These are phyloP conservation scores for Patella pellucida DNA, from an alignment of 2,888 invertebrate species.

Conservation along the genomic window DNA sequence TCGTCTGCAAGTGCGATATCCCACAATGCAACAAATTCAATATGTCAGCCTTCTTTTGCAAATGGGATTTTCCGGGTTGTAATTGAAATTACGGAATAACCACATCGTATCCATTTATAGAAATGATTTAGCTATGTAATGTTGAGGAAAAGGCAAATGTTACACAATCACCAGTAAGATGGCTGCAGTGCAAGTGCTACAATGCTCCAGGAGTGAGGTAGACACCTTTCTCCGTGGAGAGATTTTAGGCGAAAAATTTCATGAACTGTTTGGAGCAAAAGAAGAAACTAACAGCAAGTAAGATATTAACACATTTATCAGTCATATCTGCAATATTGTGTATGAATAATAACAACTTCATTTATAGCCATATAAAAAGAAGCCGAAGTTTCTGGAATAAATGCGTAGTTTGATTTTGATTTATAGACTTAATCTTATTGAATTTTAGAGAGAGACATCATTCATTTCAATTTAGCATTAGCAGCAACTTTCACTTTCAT, in stretches of 20 bases:
- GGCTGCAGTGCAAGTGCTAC: slow-evolving; percentile 50
- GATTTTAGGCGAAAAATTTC: slow-evolving; percentile 53
- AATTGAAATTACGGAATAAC: background rate
- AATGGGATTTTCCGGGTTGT: background rate
- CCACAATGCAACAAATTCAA: slow-evolving; percentile 36
- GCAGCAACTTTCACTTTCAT: no score
- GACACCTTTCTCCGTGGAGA: slow-evolving; percentile 54
- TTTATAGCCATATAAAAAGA: no score
- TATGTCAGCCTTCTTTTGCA: slow-evolving; percentile 36
- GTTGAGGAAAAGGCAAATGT: no score
- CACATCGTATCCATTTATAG: background rate
- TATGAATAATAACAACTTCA: background rate
- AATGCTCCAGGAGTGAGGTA: slow-evolving; percentile 53
- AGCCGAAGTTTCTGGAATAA: no score
- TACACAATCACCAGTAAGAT: slow-evolving; percentile 27
- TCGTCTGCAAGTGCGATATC: slow-evolving; percentile 19
- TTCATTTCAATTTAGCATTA: no score
- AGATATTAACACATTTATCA: background rate
- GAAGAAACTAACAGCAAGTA: slow-evolving; percentile 40
- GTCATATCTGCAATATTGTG: background rate
- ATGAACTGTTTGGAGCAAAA: slow-evolving; percentile 51
- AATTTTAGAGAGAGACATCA: no score
- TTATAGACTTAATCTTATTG: no score
- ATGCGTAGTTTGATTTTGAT: no score
- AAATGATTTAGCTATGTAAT: no score